phyloP scores from a whole-genome alignment of 2,113 vertebrate species.

The Phalacrocorax aristotelis region DNA sequence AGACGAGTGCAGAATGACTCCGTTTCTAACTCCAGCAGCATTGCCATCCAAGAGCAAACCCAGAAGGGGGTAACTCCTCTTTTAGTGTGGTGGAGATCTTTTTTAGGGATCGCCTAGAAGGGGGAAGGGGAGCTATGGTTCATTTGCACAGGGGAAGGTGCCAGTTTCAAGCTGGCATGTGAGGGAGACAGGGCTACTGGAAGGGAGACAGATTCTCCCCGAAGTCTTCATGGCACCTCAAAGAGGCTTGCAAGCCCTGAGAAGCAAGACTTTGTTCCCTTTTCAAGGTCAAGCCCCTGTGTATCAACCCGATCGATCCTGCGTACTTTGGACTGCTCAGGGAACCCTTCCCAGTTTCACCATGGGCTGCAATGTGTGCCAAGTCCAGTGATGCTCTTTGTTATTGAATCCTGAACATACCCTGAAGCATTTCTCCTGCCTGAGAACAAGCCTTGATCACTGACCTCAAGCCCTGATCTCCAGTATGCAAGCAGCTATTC shows the following conservation, averaged over 20 bases:
- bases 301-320: not conserved
- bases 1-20: not conserved
- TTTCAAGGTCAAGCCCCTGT: not conserved
- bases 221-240: not conserved
- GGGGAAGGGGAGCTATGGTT: not conserved
- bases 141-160: not conserved
- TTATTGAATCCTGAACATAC: not conserved
- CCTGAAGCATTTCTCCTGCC: not conserved
- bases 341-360: not conserved
- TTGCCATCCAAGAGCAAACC: not conserved
- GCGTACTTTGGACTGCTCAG: not conserved
- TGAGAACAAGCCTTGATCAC: not conserved
- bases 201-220: not conserved
- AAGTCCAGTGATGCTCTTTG: not conserved
- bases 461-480: not conserved
- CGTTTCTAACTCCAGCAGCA: not conserved
- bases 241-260: not conserved
- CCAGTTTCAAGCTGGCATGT: not conserved
- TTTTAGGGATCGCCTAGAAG: not conserved
- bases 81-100: not conserved
- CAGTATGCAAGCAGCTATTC: not conserved
- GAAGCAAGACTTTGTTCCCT: not conserved
- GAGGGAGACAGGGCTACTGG: not conserved
- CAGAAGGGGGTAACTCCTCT: not conserved
- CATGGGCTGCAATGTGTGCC: accelerated